A percentile compares a stretch with the other conserved stretches of the same genome.
phyloP scores from a whole-genome alignment of 2,888 invertebrate genomes.

The Trichopoda pennipes region DNA sequence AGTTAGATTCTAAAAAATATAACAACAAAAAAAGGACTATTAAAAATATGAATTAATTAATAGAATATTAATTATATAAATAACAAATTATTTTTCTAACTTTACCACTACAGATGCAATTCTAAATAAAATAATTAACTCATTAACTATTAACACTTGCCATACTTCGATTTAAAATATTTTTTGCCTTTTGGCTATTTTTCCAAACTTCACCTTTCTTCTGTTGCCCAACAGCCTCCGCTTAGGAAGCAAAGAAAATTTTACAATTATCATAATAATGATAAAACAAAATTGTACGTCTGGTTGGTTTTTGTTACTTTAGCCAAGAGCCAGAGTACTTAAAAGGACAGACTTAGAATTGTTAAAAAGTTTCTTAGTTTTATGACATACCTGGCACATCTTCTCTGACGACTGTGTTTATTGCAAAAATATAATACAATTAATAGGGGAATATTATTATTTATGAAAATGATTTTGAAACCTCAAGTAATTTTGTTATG shows the following conservation, averaged over 20 bases:
- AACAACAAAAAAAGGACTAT: neutral
- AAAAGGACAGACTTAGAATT: too few relatives aligned
- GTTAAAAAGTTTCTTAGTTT: too few relatives aligned
- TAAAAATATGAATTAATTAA: conserved; percentile 32
- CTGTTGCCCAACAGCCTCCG: neutral
- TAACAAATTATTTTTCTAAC: neutral
- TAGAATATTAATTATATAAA: conserved; percentile 49
- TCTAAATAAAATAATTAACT: conserved; percentile 41
- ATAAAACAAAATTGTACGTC: too few relatives aligned
- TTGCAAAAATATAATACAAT: too few relatives aligned
- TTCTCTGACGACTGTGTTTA: too few relatives aligned
- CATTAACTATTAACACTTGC: conserved; percentile 55
- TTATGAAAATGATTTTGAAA: conserved; percentile 35
- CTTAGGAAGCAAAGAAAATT: too few relatives aligned
- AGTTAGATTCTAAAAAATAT: neutral
- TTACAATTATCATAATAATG: too few relatives aligned
- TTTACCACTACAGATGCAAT: neutral
- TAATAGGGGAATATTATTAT: too few relatives aligned
- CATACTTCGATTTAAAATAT: conserved; percentile 29
- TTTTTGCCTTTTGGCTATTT: conserved; percentile 28
- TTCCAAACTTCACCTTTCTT: neutral
- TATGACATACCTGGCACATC: too few relatives aligned
- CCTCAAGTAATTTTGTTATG: conserved; percentile 49
- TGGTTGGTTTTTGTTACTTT: too few relatives aligned
- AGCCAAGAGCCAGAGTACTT: too few relatives aligned